These are phyloP conservation scores for Sympetrum striolatum DNA, from an alignment of 2,888 invertebrate species.

Conservation along the genomic window DNA sequence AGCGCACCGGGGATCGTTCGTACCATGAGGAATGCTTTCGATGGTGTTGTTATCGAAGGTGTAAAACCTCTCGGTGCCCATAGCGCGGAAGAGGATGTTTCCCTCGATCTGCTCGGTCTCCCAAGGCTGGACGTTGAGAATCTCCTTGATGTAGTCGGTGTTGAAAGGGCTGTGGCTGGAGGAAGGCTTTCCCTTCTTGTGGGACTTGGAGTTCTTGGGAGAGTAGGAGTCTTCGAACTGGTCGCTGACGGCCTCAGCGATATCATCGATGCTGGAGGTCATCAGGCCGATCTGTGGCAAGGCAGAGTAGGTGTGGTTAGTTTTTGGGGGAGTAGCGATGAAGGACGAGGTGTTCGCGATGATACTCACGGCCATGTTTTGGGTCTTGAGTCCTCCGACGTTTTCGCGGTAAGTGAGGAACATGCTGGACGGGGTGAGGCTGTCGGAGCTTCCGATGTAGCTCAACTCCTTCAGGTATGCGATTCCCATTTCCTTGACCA, in stretches of 20 bases:
- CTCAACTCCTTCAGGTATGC: slow-evolving; percentile 58
- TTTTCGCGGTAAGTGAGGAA: slow-evolving; percentile 53
- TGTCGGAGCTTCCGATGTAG: slow-evolving; percentile 67
- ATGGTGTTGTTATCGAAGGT: slow-evolving; percentile 66
- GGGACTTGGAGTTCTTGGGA: slow-evolving; percentile 44
- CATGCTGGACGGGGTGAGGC: slow-evolving; percentile 62
- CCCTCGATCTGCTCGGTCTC: slow-evolving; percentile 67
- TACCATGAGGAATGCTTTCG: slow-evolving; percentile 59
- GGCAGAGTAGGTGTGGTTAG: slow-evolving; percentile 48
- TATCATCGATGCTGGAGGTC: slow-evolving; percentile 58
- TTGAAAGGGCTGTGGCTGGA: slow-evolving; percentile 51
- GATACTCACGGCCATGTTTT: slow-evolving; percentile 51
- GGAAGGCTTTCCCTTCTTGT: not conserved
- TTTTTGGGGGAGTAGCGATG: no score
- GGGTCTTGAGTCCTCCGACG: slow-evolving; percentile 56
- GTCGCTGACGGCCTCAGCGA: slow-evolving; percentile 28
- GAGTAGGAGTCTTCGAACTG: slow-evolving; percentile 19
- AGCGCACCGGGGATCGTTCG: slow-evolving; percentile 44
- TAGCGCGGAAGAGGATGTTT: slow-evolving; percentile 59
- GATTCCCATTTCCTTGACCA: slow-evolving; percentile 57
- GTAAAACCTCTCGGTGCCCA: slow-evolving; percentile 61
- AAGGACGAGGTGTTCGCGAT: no score
- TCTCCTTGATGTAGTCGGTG: slow-evolving; percentile 65
- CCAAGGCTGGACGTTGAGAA: slow-evolving; percentile 65
- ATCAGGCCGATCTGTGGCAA: slow-evolving; percentile 57